A percentile compares a stretch with the other conserved stretches of the same genome.
phyloP scores from a whole-genome alignment of 2,113 vertebrate genomes.

The Setophaga coronata region DNA sequence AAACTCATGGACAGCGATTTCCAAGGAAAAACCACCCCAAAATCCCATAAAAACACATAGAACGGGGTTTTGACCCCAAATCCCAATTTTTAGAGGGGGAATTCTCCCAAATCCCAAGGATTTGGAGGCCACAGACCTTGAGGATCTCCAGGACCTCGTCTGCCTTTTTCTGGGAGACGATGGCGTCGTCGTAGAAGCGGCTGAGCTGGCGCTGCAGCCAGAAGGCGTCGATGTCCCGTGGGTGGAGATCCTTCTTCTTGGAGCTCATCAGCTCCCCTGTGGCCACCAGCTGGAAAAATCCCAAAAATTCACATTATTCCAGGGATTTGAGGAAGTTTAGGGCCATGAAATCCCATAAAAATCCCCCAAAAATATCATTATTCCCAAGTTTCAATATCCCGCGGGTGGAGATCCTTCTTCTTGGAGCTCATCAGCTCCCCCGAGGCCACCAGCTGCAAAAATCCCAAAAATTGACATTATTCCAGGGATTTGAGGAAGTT shows the following conservation, averaged over 20 bases:
- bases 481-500: too few species aligned
- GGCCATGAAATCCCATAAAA: too few species aligned
- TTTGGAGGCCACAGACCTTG: neutral
- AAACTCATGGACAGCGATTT: rapidly evolving
- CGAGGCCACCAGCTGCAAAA: too few species aligned
- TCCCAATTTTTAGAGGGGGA: neutral
- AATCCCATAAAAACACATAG: neutral
- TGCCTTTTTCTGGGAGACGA: neutral
- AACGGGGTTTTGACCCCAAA: neutral
- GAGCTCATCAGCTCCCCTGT: too few species aligned
- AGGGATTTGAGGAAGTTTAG: too few species aligned
- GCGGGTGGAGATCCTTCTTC: neutral
- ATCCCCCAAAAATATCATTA: too few species aligned
- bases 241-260: neutral
- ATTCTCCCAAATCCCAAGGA: neutral
- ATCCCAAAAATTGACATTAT: too few species aligned
- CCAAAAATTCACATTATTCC: too few species aligned
- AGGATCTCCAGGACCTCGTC: neutral
- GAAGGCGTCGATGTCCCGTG: neutral
- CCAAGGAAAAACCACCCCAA: neutral
- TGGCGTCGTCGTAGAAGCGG: neutral
- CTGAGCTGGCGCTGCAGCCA: neutral
- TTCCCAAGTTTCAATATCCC: too few species aligned
- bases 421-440: neutral
- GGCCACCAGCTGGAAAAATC: too few species aligned